Conservation (phyloP, 2,888 invertebrate genomes). For the Melanotus villosus region DNA sequence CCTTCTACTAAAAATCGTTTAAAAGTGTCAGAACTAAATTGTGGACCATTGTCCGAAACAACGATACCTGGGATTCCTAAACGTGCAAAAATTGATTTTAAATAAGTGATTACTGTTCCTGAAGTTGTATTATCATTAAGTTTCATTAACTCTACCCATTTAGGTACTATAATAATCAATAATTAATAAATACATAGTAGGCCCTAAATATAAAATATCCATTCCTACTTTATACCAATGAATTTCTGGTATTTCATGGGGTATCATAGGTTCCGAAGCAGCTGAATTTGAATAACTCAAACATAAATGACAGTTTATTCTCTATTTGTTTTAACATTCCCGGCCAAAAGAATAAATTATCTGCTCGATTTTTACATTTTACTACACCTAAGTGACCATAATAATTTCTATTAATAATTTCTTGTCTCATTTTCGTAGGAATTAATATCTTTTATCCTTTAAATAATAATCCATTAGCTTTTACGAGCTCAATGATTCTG, state of each 20-base stretch:
- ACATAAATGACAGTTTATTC: neutral
- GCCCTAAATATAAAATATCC: neutral
- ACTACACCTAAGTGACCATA: neutral
- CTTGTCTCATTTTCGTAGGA: neutral
- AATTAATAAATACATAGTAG: neutral
- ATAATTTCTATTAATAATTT: neutral
- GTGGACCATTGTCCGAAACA: too few species aligned
- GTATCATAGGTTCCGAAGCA: neutral
- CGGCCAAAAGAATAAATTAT: neutral
- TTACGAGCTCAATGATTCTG: neutral
- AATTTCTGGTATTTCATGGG: neutral
- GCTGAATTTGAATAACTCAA: neutral
- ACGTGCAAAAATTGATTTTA: slow-evolving; percentile 8
- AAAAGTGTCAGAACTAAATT: neutral
- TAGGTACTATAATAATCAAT: neutral
- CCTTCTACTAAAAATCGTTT: neutral
- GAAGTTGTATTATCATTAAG: neutral
- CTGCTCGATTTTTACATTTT: neutral
- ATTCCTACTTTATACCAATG: neutral
- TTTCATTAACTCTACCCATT: neutral
- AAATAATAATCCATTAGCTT: neutral
- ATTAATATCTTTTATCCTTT: neutral
- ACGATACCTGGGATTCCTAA: neutral
- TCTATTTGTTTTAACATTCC: neutral
- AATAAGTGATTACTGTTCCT: neutral